Conservation (phyloP, 2,113 vertebrate genomes). For the Atrichornis clamosus region DNA sequence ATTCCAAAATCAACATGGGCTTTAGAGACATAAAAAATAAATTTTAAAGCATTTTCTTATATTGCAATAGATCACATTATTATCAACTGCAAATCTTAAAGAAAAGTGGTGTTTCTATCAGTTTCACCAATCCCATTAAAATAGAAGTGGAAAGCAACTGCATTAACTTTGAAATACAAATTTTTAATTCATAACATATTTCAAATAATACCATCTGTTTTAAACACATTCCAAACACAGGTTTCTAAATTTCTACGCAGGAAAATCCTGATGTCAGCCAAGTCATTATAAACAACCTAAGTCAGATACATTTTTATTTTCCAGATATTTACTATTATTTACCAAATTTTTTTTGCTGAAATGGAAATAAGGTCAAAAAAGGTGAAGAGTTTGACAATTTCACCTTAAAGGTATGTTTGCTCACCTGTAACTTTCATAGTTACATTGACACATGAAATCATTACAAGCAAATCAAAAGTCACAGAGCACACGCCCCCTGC, state of each 20-base stretch:
- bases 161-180: neutral
- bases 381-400: neutral
- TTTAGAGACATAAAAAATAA: neutral
- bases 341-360: neutral
- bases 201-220: neutral
- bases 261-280: neutral
- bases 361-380: neutral
- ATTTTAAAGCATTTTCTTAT: neutral
- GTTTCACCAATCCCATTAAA: neutral
- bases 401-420: neutral
- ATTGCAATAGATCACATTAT: neutral
- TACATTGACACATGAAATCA: neutral
- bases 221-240: neutral
- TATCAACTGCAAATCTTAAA: neutral
- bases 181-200: neutral
- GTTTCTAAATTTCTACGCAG: neutral
- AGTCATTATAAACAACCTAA: neutral
- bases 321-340: neutral
- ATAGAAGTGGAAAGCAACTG: neutral
- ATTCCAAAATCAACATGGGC: neutral
- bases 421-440: neutral
- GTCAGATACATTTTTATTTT: neutral
- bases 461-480: neutral
- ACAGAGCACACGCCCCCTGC: fast-evolving
- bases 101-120: neutral